Evolutionary conservation across 1,140 invertebrate genomes (phyloP).

Genomic region (Globodera rostochiensis): DNA sequence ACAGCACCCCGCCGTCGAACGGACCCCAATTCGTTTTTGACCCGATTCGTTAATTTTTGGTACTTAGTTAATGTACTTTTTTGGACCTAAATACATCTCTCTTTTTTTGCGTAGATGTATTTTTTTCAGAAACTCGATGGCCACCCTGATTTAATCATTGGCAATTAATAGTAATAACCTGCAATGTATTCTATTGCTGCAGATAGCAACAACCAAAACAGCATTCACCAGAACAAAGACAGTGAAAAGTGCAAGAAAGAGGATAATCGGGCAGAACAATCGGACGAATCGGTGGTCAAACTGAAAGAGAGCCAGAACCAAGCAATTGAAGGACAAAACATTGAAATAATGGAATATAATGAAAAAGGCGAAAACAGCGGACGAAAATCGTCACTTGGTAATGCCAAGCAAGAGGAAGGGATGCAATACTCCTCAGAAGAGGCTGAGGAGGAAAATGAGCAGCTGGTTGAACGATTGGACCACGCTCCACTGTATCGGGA

Average conservation of each 20-base stretch:
- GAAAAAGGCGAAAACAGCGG: neutral
- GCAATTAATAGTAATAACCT: too few species aligned
- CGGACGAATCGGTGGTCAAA: neutral
- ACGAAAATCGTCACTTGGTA: neutral
- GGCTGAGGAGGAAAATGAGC: neutral
- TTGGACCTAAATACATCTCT: too few species aligned
- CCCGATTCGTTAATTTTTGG: too few species aligned
- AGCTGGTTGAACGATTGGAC: slow-evolving; percentile 29
- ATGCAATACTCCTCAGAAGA: neutral
- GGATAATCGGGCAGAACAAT: neutral
- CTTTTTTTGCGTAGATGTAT: too few species aligned
- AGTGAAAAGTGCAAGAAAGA: neutral
- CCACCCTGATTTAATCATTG: too few species aligned
- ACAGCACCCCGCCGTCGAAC: too few species aligned
- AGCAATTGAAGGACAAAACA: neutral
- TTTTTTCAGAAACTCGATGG: too few species aligned
- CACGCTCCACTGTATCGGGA: slow-evolving; percentile 36
- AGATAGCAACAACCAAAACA: neutral
- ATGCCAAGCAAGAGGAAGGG: neutral
- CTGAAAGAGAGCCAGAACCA: neutral
- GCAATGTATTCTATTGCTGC: neutral
- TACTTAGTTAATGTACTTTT: too few species aligned
- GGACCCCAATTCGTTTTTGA: too few species aligned
- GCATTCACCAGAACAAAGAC: neutral
- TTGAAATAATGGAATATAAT: neutral